Base-by-base conservation (phyloP, 35 echinoderm and acorn worm genomes). In the Acanthaster planci region DNA sequence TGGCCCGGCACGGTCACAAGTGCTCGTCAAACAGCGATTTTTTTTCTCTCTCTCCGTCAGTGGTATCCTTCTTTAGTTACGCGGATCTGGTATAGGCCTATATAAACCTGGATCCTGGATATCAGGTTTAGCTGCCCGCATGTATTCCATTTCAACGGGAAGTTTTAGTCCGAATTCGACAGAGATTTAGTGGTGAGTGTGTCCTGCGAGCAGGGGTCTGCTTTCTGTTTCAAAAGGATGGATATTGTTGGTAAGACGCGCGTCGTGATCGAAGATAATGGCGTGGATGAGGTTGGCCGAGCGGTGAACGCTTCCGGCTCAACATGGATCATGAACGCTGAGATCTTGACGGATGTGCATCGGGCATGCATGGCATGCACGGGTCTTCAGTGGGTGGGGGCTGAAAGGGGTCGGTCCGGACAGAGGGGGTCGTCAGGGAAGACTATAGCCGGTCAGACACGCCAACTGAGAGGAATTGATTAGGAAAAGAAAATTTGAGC, bases 1-100 rank as follows among this genome's bases (percentile, higher is more conserved):
- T 72, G 64, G 64, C 22, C 64, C 26, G 64, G 21, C 64, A 72
- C 64, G 64, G 64, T 72, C 64, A 72, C 64, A 72, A 72, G 64
- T 72, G 64, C 34, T 72, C 34, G 64, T 72, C 64, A 72, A 72
- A 72, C 64, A 72, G 21, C 21, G 64, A 23, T 2, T 26, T 26
- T n/a, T 72, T 68, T 72, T 72, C 22, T 67, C 23, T 26, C 30
- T 26, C 19, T n/a, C 18, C 12, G 42, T 47, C 12, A 4, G 42
- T 47, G 4, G 42, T n/a, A n/a, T n/a, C n/a, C n/a, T n/a, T 47
- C 42, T 47, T 47, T 47, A 47, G 42, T 47, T 47, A 6, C 42
- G 42, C 42, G 42, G 42, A 47, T 47, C 42, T 12, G 42, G 42
- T 47, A n/a, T n/a, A 47, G 42, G 42, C 64, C 64, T 34, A 23